These are phyloP conservation scores for Guaruba guarouba DNA, from an alignment of 2,113 vertebrate species.

Conservation along the genomic window DNA sequence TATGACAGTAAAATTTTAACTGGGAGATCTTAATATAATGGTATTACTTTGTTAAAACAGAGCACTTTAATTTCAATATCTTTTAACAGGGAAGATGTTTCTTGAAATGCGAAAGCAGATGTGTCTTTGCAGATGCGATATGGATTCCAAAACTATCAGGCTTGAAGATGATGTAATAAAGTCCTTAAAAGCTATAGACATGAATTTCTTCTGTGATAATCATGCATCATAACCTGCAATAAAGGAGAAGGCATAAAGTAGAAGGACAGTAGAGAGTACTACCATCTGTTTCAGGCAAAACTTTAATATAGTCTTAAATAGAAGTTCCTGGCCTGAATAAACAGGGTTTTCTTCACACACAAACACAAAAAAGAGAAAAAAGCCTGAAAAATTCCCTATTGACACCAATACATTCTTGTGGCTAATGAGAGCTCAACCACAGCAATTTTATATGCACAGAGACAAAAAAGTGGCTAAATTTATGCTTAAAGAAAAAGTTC, in stretches of 20 bases:
- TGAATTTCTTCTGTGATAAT: constrained; percentile 92
- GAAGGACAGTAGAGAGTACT: neutral
- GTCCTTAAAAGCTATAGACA: constrained; percentile 97
- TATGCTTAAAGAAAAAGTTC: neutral
- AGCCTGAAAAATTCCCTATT: neutral
- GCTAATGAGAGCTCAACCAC: neutral
- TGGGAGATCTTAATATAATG: constrained; percentile 49
- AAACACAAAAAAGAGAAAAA: neutral
- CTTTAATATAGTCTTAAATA: neutral
- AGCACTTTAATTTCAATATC: constrained; percentile 48
- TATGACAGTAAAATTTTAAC: constrained; percentile 57
- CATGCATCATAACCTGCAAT: constrained; percentile 89
- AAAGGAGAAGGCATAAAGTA: neutral
- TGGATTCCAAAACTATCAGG: constrained; percentile 90
- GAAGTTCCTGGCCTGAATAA: neutral
- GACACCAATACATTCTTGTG: neutral
- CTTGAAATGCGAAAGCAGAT: constrained; percentile 74
- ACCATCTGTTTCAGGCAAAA: neutral
- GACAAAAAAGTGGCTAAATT: neutral
- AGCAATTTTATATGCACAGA: neutral
- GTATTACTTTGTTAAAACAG: constrained; percentile 59
- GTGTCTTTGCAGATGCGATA: constrained; percentile 73
- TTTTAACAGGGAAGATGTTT: constrained; percentile 70
- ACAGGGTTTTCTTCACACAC: neutral
- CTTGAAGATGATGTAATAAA: constrained; percentile 95